Evolutionary conservation across 2,797 vertebrate species (phyloP), one percentile per base, ranked within the genome.

Genomic region (Australoheros facetus): DNA sequence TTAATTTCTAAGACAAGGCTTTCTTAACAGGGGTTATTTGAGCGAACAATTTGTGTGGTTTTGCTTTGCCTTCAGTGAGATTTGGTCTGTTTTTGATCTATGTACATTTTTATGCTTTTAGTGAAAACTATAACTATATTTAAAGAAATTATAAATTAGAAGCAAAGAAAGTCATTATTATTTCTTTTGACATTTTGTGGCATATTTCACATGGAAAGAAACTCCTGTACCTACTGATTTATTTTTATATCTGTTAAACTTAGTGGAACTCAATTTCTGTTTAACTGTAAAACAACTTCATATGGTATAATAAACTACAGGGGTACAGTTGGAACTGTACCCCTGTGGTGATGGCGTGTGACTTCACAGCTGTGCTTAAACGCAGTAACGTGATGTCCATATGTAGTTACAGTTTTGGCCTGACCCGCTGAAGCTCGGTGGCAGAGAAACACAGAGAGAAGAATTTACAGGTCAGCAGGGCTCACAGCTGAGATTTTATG

Each of bases 401-500:
- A 78, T 93, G 88, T 91, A 89, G 84, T 89, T 93, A 92, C 89
- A 89, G 81, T 89, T 91, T 77, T 85, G 81, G 77, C 72, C 28
- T 59, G 70, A 85, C 81, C 79, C 30, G 7, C 8, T 71, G 81
- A 75, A 81, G 88, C 91, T 90, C 86, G 85, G 84, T 87, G 86
- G 83, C 87, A 83, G 75, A 85, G 82, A 84, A 81, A 87, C 89
- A 88, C 73, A n/a, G 69, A 87, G 80, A 79, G 80, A 86, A 90
- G 88, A 92, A 93, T 94, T 94, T 92, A 92, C 90, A 93, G 93
- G 93, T 94, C 93, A 94, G 89, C 85, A 75, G 88, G 92, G 90
- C 92, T 93, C 93, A 91, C 94, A 95, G 94, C 94, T 94, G 93
- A 94, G 91, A 88, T 88, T 96, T 96, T 93, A 94, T 87, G 83